A percentile compares a stretch with the other conserved stretches of the same genome.
Conservation (phyloP, 2,113 vertebrate species). For the Aix galericulata region DNA sequence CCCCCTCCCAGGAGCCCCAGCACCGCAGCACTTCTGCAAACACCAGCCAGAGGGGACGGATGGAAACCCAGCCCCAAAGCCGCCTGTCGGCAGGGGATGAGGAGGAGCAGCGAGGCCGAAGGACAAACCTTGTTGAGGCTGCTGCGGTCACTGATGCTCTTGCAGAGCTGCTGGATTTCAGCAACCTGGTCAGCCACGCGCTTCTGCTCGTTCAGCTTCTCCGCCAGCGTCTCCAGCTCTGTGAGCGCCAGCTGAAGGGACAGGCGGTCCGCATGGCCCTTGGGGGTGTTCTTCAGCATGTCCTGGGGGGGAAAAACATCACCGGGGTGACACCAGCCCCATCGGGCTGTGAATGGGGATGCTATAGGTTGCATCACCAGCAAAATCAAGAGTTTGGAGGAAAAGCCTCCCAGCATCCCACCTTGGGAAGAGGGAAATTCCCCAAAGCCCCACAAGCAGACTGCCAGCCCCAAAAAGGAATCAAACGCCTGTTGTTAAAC, state of each 20-base stretch:
- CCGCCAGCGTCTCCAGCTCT: conserved; percentile 92
- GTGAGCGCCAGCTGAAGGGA: conserved; percentile 96
- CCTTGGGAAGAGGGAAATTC: not conserved
- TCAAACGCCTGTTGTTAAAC: not conserved
- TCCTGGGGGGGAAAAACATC: conserved; percentile 75
- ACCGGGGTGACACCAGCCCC: not conserved
- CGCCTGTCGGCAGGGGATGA: rapidly evolving
- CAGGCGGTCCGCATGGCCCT: conserved; percentile 89
- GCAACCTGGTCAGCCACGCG: conserved; percentile 92
- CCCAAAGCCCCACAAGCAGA: not conserved
- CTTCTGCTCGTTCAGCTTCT: conserved; percentile 96
- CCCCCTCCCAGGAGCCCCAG: not conserved
- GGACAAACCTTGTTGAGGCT: conserved; percentile 88
- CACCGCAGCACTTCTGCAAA: not conserved
- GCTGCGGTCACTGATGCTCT: conserved; percentile 88
- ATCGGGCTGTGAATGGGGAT: not conserved
- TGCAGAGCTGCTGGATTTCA: conserved; percentile 93
- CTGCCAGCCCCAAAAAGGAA: rapidly evolving
- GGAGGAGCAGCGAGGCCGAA: not conserved
- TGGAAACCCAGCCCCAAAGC: not conserved
- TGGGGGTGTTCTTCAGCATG: conserved; percentile 95
- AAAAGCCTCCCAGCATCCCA: not conserved
- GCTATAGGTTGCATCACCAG: rapidly evolving
- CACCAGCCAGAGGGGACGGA: not conserved
- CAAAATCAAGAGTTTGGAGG: not conserved